Conservation (phyloP, 2,888 invertebrate genomes). For the Gisinianus flammeolus region DNA sequence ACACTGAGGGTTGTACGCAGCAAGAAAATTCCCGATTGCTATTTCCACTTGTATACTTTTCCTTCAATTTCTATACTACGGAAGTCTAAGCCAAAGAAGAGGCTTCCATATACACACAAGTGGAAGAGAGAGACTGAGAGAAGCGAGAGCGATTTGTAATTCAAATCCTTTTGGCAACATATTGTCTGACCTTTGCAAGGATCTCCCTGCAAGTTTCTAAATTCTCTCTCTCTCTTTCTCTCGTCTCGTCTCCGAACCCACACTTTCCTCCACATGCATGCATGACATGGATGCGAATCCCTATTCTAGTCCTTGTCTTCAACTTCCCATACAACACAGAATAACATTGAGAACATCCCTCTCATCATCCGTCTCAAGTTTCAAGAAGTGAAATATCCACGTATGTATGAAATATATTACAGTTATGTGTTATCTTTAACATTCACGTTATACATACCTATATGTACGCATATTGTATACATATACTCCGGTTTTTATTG, state of each 20-base stretch:
- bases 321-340: not conserved
- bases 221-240: too few species aligned
- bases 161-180: conserved; percentile 37
- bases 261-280: too few species aligned
- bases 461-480: not conserved
- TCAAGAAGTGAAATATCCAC: not conserved
- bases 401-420: not conserved
- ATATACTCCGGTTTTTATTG: not conserved
- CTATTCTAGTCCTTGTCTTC: not conserved
- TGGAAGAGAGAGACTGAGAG: not conserved
- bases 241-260: too few species aligned
- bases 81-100: not conserved
- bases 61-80: too few species aligned
- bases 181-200: conserved; percentile 28
- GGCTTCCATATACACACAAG: not conserved
- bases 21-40: not conserved
- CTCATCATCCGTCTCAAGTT: not conserved
- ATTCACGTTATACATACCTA: too few species aligned
- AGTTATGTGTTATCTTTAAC: too few species aligned
- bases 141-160: conserved; percentile 22
- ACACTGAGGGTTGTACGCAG: not conserved
- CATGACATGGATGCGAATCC: conserved; percentile 5
- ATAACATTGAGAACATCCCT: not conserved
- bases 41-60: not conserved
- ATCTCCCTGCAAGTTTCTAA: not conserved